Evolutionary conservation across 2,888 invertebrate genomes (phyloP).

Genomic region (Opisthograptis luteolata): DNA sequence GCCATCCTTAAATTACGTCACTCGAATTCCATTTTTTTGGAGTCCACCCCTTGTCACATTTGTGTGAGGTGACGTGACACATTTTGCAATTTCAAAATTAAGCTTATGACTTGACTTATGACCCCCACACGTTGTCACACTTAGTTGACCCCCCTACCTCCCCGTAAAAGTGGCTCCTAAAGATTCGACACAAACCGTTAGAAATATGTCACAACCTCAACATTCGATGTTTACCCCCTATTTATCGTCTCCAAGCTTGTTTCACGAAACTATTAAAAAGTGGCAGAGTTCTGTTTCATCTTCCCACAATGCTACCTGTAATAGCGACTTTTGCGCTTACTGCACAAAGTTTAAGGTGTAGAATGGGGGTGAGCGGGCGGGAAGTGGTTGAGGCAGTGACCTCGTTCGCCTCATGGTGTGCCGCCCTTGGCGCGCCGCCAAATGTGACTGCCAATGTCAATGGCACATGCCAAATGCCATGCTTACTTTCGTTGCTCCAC

Average conservation of each 20-base stretch:
- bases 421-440: slow-evolving; percentile 58
- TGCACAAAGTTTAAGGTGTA: slow-evolving; percentile 29
- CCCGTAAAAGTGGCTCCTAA: no score
- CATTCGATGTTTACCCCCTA: slow-evolving; percentile 24
- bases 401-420: slow-evolving; percentile 56
- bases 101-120: no score
- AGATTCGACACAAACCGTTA: slow-evolving; percentile 8
- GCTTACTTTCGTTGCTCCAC: slow-evolving; percentile 48
- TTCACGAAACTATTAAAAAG: slow-evolving; percentile 42
- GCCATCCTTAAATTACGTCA: no score
- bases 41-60: no score
- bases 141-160: no score
- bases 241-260: slow-evolving; percentile 35
- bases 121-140: no score
- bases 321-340: slow-evolving; percentile 23
- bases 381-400: slow-evolving; percentile 48
- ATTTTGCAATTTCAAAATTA: no score
- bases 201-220: slow-evolving; percentile 10
- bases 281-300: slow-evolving; percentile 35
- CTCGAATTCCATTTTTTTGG: no score
- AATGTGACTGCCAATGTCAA: slow-evolving; percentile 69
- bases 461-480: slow-evolving; percentile 62
- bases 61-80: no score
- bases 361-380: slow-evolving; percentile 25
- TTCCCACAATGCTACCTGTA: slow-evolving; percentile 5